phyloP scores from a whole-genome alignment of 2,888 invertebrate species.

The Drosophila kuntzei region DNA sequence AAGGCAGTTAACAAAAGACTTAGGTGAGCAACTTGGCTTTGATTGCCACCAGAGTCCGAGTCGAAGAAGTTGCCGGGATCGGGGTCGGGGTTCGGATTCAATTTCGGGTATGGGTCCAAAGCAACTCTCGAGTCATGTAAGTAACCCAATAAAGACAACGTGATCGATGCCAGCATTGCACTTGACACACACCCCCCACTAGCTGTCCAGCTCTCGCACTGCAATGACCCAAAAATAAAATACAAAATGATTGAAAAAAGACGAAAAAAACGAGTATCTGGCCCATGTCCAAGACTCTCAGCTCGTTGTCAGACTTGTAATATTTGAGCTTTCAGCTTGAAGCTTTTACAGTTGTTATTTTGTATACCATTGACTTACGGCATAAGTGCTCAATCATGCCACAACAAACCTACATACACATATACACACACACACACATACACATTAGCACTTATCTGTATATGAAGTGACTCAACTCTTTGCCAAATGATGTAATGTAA shows the following conservation, averaged over 20 bases:
- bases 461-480: conserved; percentile 61
- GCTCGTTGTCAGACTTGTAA: conserved; percentile 48
- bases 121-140: conserved; percentile 61
- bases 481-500: conserved; percentile 66
- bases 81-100: background rate
- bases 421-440: background rate
- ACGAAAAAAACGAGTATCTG: conserved; percentile 21
- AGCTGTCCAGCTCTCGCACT: conserved; percentile 46
- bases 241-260: conserved; percentile 27
- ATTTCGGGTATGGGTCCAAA: conserved; percentile 17
- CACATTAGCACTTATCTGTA: background rate
- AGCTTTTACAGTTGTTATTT: conserved; percentile 61
- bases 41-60: conserved; percentile 26
- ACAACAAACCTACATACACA: conserved; percentile 24
- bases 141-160: conserved; percentile 76
- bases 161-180: conserved; percentile 77
- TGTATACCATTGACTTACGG: conserved; percentile 47
- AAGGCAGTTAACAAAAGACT: conserved; percentile 72
- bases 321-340: conserved; percentile 60
- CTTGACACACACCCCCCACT: conserved; percentile 71
- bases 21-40: conserved; percentile 68
- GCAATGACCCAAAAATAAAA: conserved; percentile 61
- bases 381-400: conserved; percentile 75
- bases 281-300: conserved; percentile 37
- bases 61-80: conserved; percentile 2